phyloP scores from a whole-genome alignment of 2,888 invertebrate genomes.

The Stegana nigrithorax region DNA sequence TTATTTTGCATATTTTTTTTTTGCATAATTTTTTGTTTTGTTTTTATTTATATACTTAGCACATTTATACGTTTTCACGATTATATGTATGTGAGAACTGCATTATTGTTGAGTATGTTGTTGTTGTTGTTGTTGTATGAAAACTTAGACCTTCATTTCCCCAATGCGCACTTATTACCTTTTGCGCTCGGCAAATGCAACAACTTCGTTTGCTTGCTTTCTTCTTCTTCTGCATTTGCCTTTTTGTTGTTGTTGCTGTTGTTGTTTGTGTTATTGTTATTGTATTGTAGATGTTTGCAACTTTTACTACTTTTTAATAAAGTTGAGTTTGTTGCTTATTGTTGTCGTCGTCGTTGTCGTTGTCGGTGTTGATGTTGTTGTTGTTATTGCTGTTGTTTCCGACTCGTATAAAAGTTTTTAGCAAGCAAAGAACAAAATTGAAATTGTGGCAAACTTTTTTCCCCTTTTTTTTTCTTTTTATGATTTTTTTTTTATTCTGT shows the following conservation, averaged over 20 bases:
- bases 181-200: conserved; percentile 26
- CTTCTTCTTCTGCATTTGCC: not conserved
- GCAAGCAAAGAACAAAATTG: not conserved
- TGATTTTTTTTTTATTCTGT: not conserved
- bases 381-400: not conserved
- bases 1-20: too few relatives aligned
- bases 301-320: conserved; percentile 60
- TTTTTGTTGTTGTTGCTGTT: not conserved
- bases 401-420: not conserved
- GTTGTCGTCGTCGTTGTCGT: not conserved
- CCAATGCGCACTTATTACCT: conserved; percentile 31
- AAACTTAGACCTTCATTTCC: too few relatives aligned
- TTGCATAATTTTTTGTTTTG: too few relatives aligned
- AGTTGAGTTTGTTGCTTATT: conserved; percentile 39
- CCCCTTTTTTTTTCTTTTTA: too few relatives aligned
- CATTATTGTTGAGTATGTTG: too few relatives aligned
- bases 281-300: conserved; percentile 43
- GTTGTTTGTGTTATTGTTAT: conserved; percentile 23
- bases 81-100: too few relatives aligned
- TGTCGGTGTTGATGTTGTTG: not conserved
- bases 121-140: too few relatives aligned
- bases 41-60: too few relatives aligned
- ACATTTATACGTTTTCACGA: too few relatives aligned
- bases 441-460: conserved; percentile 1
- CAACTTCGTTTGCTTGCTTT: not conserved